Evolutionary conservation across 2,797 vertebrate genomes (phyloP), one percentile per base, ranked within the genome.

Genomic region (Botia kubotai): DNA sequence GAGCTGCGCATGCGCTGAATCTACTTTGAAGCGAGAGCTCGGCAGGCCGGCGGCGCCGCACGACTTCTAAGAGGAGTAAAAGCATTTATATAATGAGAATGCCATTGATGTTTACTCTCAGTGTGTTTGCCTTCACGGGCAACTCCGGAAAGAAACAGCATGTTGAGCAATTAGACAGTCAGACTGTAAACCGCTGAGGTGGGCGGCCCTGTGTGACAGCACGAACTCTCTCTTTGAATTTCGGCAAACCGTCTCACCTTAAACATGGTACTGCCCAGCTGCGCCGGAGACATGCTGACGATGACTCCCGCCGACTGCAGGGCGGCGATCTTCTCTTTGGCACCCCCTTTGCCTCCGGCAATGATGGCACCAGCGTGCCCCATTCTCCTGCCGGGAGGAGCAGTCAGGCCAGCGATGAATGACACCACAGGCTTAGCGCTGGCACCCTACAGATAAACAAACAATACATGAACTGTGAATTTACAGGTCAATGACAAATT

Each of bases 301-400:
- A 97, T 93, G 3, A 97, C 97, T 0, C 98, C 97, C 0, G 97
- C 98, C 0, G 91, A 93, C 93, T 99, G 98, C n/a, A 99, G 96
- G 74, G 98, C 98, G 0, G 97, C 85, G 7, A 99, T 99, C 92
- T 99, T 99, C 92, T 99, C 98, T 90, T 98, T 99, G 75, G 98
- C 98, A 19, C 98, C 98, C 11, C 98, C 98, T 86, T 99, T 99
- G 2, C 98, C 98, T 6, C 98, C 98, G 16, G 98, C 98, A 8
- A 99, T 99, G 90, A 99, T 99, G 55, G 97, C 98, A 5, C 98
- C 98, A 0, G 98, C 98, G 0, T 99, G 98, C 71, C 98, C 98
- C 98, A 99, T 99, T 83, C 98, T 93, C 67, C 98, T 94, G 77
- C 98, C 98, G 0, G 98, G 97, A 63, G 97, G 98, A 62, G 98